Evolutionary conservation across 2,888 invertebrate genomes (phyloP).

Genomic region (Lagria hirta): DNA sequence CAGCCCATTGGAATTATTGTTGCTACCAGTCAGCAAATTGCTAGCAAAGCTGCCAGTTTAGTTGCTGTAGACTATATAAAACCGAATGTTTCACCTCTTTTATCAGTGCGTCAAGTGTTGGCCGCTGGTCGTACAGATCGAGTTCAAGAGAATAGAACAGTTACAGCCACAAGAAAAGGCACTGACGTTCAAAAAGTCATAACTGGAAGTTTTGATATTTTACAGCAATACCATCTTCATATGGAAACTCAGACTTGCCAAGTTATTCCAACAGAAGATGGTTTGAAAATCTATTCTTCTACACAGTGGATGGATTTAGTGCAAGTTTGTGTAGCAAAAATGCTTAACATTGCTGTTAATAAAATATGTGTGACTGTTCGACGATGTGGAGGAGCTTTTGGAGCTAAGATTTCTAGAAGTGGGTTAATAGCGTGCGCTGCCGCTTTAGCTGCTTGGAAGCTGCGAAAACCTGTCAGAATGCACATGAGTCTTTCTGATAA

Average conservation of each 20-base stretch:
- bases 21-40: conserved; percentile 63
- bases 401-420: conserved; percentile 71
- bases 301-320: conserved; percentile 66
- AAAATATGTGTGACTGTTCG: conserved; percentile 72
- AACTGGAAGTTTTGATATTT: conserved; percentile 61
- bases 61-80: conserved; percentile 61
- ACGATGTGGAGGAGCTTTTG: conserved; percentile 80
- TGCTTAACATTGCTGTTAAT: conserved; percentile 26
- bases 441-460: conserved; percentile 67
- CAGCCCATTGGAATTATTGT: conserved; percentile 76
- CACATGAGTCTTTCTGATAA: conserved; percentile 71
- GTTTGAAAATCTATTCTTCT: conserved; percentile 63
- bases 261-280: conserved; percentile 66
- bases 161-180: conserved; percentile 50
- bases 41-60: conserved; percentile 60
- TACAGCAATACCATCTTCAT: conserved; percentile 73
- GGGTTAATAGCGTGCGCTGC: conserved; percentile 64
- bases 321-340: conserved; percentile 58
- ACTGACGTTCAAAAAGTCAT: conserved; percentile 50
- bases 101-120: conserved; percentile 58
- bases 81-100: conserved; percentile 52
- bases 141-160: conserved; percentile 47
- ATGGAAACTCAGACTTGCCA: conserved; percentile 74
- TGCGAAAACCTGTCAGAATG: conserved; percentile 69
- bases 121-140: conserved; percentile 53